Conservation (phyloP, 2,888 invertebrate genomes). For the Tethea ocularis region DNA sequence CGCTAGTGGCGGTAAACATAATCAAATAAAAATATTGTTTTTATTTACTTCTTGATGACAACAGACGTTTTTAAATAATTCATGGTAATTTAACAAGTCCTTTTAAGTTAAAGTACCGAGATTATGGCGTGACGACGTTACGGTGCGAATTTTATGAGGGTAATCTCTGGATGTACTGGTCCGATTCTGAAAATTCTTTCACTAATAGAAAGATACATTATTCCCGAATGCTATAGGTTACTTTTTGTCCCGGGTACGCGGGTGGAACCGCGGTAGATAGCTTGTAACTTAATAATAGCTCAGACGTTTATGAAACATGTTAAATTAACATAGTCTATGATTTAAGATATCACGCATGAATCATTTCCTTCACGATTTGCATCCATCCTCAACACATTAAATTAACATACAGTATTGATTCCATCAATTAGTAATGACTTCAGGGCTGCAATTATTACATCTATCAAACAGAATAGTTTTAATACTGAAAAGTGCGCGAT, state of each 20-base stretch:
- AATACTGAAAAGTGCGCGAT: too few relatives aligned
- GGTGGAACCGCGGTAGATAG: too few relatives aligned
- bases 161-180: too few relatives aligned
- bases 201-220: too few relatives aligned
- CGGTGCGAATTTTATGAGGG: too few relatives aligned
- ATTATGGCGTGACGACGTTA: not conserved
- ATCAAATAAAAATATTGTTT: slow-evolving; percentile 20
- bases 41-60: slow-evolving; percentile 15
- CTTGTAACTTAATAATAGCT: too few relatives aligned
- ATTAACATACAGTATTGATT: not conserved
- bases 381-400: not conserved
- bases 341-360: not conserved
- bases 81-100: not conserved
- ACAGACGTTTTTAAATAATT: slow-evolving; percentile 11
- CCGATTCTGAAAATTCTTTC: too few relatives aligned
- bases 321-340: not conserved
- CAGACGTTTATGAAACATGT: too few relatives aligned
- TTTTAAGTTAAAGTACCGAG: not conserved
- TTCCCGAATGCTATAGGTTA: too few relatives aligned
- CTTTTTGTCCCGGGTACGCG: too few relatives aligned
- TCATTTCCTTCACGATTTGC: not conserved
- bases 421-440: not conserved
- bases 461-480: too few relatives aligned
- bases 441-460: not conserved
- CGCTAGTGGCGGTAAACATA: slow-evolving; percentile 40